Conservation (phyloP, 37 sponge, comb jelly and placozoan genomes). For the Cladorhizidae sp. region DNA sequence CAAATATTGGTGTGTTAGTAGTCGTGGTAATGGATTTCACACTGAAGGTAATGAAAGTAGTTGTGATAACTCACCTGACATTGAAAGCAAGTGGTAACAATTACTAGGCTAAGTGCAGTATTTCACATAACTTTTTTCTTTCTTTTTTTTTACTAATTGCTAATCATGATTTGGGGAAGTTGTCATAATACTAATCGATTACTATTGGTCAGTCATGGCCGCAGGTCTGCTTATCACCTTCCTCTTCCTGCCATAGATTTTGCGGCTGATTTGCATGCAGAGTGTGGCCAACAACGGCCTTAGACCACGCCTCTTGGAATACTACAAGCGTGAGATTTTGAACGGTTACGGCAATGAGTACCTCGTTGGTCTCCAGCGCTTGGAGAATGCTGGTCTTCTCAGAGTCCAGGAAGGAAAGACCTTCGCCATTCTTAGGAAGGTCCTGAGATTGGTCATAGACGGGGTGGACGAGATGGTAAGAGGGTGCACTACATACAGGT, state of each 20-base stretch:
- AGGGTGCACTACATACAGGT: no score
- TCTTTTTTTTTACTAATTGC: no score
- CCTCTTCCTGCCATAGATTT: slow-evolving; percentile 31
- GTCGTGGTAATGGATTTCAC: no score
- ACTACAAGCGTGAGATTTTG: slow-evolving; percentile 84
- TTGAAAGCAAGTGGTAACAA: no score
- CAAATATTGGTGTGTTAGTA: no score
- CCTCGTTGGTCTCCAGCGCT: slow-evolving; percentile 64
- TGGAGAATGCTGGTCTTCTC: slow-evolving; percentile 89
- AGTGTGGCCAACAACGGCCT: slow-evolving; percentile 89
- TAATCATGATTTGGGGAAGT: background rate
- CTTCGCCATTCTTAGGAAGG: slow-evolving; percentile 60
- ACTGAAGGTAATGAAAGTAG: no score
- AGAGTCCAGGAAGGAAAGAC: slow-evolving; percentile 69
- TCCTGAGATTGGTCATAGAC: slow-evolving; percentile 57
- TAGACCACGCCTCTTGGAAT: slow-evolving; percentile 84
- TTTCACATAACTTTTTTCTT: no score
- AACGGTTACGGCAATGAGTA: slow-evolving; percentile 90
- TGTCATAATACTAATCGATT: background rate
- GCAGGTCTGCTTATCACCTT: background rate
- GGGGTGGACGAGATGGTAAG: slow-evolving; percentile 71
- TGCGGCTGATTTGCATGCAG: slow-evolving; percentile 93
- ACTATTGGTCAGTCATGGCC: background rate
- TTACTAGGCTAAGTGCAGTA: no score
- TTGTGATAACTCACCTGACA: no score